Base-by-base conservation (phyloP, 2,797 vertebrate genomes). In the Coendou prehensilis region DNA sequence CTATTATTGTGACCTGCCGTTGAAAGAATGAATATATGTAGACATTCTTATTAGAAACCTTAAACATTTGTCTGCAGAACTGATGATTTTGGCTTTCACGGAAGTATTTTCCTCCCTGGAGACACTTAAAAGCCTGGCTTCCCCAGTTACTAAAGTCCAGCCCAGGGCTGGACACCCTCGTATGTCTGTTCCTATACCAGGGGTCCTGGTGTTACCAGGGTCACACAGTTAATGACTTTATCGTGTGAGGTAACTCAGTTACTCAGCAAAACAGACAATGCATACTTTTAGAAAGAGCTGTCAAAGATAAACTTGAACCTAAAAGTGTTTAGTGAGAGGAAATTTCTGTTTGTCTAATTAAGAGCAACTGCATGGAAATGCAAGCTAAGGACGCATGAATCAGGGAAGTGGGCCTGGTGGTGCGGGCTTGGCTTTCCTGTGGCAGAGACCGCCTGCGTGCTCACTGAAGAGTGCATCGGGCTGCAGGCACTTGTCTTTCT, bases 331-430 rank as follows among this genome's bases (percentile, higher is more conserved):
- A 94, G 96, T 1, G 5, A 95, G 87, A 98, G 87, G 83, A 97
- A 95, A 97, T 98, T 97, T 98, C 95, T 97, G 86, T 98, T 98
- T 98, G 96, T 96, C 96, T 98, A 98, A 97, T 98, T 97, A 98
- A 98, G 97, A 98, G 98, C 97, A 97, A 91, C 94, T 97, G 93
- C 97, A 96, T 97, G 98, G 97, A 97, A 98, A 97, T 20, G 45
- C 95, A 71, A 98, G 96, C 94, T 61, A 18, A 91, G 92, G 96
- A 89, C 93, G 30, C 96, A 96, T 97, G 98, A 97, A 98, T 98
- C 97, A 98, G 97, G 97, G 89, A 94, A 96, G 88, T 93, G 97
- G 97, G 94, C 93, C 78, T 96, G 92, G 9, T 0, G 20, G 1
- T 0, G 37, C 84, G 89, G 79, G 94, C 97, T 93, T 98, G 97